phyloP scores from a whole-genome alignment of 2,888 invertebrate species.

The Vesta saturnalis region DNA sequence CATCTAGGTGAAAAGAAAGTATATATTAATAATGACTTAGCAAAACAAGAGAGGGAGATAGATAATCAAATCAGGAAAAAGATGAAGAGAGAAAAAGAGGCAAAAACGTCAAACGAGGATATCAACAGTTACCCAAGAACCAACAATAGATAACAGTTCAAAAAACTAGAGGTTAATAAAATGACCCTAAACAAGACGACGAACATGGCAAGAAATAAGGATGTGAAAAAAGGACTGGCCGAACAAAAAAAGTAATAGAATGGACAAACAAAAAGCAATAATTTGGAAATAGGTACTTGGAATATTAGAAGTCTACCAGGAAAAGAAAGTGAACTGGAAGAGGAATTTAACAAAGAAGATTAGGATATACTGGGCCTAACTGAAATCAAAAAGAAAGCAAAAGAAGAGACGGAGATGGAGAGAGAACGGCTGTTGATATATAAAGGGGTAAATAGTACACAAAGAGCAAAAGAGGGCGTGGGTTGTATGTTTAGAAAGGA shows the following conservation, averaged over 20 bases:
- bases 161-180: not conserved
- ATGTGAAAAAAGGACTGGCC: not conserved
- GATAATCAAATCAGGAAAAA: too few relatives aligned
- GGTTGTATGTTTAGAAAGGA: not conserved
- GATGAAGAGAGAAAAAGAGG: not conserved
- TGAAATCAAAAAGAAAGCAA: not conserved
- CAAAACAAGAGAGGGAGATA: not conserved
- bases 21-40: too few relatives aligned
- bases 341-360: not conserved
- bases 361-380: not conserved
- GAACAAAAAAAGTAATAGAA: not conserved
- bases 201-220: too few relatives aligned
- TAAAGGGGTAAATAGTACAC: not conserved
- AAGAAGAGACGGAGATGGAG: too few relatives aligned
- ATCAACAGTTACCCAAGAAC: not conserved
- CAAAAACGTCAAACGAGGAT: not conserved
- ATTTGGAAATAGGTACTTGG: not conserved
- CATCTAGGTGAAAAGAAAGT: too few relatives aligned
- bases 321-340: not conserved
- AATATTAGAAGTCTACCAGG: too few relatives aligned
- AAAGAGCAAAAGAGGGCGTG: not conserved
- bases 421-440: not conserved
- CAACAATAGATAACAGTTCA: not conserved
- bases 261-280: not conserved
- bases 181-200: not conserved